Percentiles rank a stretch among this genome's conserved stretches.
These are phyloP conservation scores for Drosophila prolongata DNA, from an alignment of 2,888 invertebrate species.

Conservation along the genomic window DNA sequence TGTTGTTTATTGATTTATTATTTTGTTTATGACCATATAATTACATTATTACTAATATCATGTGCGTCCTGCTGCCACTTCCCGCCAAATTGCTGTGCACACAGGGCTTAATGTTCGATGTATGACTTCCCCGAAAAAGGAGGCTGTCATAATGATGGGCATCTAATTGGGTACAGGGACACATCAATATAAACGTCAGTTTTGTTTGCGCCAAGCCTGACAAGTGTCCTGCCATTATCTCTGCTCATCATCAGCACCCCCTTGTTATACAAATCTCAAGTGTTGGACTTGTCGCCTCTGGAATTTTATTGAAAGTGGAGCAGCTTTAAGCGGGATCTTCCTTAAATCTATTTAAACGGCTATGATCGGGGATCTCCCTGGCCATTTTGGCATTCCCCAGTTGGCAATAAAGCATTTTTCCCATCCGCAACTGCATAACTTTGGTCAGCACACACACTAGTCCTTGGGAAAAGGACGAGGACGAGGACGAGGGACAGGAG, in stretches of 20 bases:
- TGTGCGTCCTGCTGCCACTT: constrained; percentile 14
- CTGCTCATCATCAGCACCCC: not conserved
- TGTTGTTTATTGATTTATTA: constrained; percentile 71
- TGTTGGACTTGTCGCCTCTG: constrained; percentile 16
- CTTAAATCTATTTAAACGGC: constrained; percentile 11
- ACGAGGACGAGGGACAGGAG: not conserved
- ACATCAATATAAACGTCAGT: constrained; percentile 69
- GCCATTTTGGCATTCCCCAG: constrained; percentile 46
- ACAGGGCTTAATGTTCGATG: constrained; percentile 61
- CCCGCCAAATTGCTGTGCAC: constrained; percentile 56
- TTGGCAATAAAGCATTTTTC: constrained; percentile 48
- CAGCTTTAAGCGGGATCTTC: not conserved
- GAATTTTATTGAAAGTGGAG: not conserved
- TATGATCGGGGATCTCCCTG: constrained; percentile 6
- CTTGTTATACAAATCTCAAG: constrained; percentile 23
- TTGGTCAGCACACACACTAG: constrained; percentile 29
- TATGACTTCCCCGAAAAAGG: constrained; percentile 48
- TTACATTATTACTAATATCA: constrained; percentile 71
- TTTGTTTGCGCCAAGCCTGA: constrained; percentile 44
- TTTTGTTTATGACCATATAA: constrained; percentile 72
- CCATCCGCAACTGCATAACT: constrained; percentile 48
- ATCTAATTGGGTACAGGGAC: constrained; percentile 39
- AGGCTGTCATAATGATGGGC: constrained; percentile 32
- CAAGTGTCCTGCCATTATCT: constrained; percentile 39
- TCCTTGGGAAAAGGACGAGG: not conserved